phyloP scores from a whole-genome alignment of 2,113 vertebrate genomes.

The Tyto alba region DNA sequence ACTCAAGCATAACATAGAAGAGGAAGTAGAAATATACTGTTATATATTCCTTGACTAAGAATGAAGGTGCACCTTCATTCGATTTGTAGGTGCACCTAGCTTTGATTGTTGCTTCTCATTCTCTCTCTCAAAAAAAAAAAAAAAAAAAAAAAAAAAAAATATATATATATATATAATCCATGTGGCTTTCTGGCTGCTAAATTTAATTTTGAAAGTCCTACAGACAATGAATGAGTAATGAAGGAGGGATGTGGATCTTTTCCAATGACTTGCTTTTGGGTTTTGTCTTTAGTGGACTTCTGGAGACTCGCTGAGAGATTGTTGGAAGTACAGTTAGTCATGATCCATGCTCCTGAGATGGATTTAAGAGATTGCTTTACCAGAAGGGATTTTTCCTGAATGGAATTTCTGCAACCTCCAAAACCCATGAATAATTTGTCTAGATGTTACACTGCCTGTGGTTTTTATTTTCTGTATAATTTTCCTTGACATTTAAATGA shows the following conservation, averaged over 20 bases:
- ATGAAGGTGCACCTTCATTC: not conserved
- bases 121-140: not conserved
- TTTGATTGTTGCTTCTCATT: not conserved
- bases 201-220: not conserved
- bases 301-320: not conserved
- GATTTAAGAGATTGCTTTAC: not conserved
- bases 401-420: not conserved
- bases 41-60: not conserved
- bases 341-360: not conserved
- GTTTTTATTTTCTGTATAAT: not conserved
- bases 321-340: not conserved
- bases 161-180: no score
- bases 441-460: not conserved
- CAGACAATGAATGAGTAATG: not conserved
- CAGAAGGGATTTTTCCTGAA: not conserved
- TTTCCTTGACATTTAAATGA: not conserved
- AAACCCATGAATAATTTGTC: not conserved
- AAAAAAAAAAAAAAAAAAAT: not conserved
- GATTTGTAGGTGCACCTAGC: not conserved
- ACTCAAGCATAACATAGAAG: not conserved
- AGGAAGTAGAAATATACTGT: not conserved
- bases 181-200: not conserved
- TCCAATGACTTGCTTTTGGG: not conserved
- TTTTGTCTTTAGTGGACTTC: not conserved
- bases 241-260: not conserved